Base-by-base conservation (phyloP, 2,888 invertebrate species). In the Nymphalis c-album region DNA sequence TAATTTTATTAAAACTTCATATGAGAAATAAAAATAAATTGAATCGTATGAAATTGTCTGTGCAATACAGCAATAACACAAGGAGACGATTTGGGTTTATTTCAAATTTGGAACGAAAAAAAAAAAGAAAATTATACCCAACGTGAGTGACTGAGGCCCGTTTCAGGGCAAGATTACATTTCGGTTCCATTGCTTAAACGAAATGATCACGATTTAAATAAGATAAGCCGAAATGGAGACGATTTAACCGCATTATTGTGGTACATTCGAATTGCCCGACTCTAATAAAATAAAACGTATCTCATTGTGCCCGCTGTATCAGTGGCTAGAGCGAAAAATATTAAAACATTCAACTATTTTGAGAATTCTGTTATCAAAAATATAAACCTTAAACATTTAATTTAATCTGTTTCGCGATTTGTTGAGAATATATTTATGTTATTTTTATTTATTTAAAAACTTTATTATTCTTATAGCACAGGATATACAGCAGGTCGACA, bases 161-260 rank as follows among this genome's bases (percentile, higher is more conserved):
- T 63, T 66, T 59, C 58, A 46, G 63, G 48, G 60, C 64, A 61
- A 71, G 69, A 73, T 73, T 71, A 73, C 71, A 64, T 71, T 69
- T 70, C 71, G 72, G 72, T 68, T 48, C 69, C 71, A 68, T 72
- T 69, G 57, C 72, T 71, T 71, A 70, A 68, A 73, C 68, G 64
- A 68, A 73, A 71, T 71, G 67, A 72, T 73, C 70, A 55, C 70
- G 73, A 74, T 74, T 70, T 69, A 68, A 70, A 68, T 69, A 64
- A 73, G 73, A 74, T 74, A 74, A 71, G 71, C 73, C 69, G 51
- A 70, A 71, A 74, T 67, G 67, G 67, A 70, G 69, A 63, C 69
- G 63, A 70, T 69, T 65, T 48, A 51, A 69, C 64, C 60, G 64
- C 66, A 67, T 67, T 64, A 65, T 64, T 71, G 69, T 70, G 58